Conservation (phyloP, 1,140 invertebrate species). For the Bombus pyrosoma region DNA sequence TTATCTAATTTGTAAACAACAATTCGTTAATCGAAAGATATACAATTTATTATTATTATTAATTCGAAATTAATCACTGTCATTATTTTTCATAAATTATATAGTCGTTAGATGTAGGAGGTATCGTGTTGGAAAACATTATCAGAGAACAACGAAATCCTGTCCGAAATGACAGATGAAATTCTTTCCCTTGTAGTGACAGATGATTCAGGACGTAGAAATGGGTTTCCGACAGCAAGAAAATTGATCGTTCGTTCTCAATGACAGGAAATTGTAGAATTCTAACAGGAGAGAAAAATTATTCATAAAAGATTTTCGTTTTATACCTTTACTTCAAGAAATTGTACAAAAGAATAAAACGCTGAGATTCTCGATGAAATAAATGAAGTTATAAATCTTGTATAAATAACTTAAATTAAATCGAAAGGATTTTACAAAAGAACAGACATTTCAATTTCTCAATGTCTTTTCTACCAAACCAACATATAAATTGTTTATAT, state of each 20-base stretch:
- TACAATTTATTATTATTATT: neutral
- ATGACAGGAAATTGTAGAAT: neutral
- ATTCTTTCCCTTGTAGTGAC: neutral
- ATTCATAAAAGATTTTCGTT: neutral
- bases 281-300: neutral
- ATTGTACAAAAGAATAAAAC: neutral
- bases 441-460: too few species aligned
- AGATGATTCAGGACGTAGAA: neutral
- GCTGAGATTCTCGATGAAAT: neutral
- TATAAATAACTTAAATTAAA: neutral
- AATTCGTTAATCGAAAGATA: neutral
- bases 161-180: neutral
- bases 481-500: too few species aligned
- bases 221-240: constrained; percentile 4
- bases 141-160: neutral
- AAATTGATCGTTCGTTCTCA: neutral
- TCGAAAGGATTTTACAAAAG: too few species aligned
- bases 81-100: neutral
- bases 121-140: neutral
- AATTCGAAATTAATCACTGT: neutral
- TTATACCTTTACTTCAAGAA: neutral
- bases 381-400: neutral
- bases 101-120: neutral
- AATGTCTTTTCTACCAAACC: too few species aligned
- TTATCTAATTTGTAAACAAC: neutral